phyloP scores from a whole-genome alignment of 2,888 invertebrate genomes.

The Ptychoptera contaminata region DNA sequence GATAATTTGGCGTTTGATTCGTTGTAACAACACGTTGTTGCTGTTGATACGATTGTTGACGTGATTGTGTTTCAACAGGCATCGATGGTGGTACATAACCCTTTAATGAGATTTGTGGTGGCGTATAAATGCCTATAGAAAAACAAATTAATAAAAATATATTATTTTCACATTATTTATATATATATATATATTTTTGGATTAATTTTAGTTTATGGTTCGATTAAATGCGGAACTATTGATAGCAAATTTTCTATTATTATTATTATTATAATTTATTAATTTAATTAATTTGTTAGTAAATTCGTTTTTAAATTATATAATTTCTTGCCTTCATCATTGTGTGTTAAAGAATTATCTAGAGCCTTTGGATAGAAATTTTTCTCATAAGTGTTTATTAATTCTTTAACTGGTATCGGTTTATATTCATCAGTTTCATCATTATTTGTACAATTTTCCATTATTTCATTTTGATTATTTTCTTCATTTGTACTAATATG shows the following conservation, averaged over 20 bases:
- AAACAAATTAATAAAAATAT: conserved; percentile 2
- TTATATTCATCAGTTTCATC: conserved; percentile 1
- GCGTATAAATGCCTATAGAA: conserved; percentile 24
- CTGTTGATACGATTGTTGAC: conserved; percentile 23
- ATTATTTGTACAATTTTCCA: background rate
- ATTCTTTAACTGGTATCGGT: conserved; percentile 13
- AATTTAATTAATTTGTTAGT: no score
- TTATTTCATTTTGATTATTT: background rate
- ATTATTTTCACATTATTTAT: background rate
- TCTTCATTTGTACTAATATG: background rate
- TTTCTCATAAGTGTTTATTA: conserved; percentile 46
- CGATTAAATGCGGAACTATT: no score
- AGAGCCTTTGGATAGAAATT: conserved; percentile 35
- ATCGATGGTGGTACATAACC: conserved; percentile 26
- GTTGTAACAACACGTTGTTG: conserved; percentile 8
- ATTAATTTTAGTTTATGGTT: no score
- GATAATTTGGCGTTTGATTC: background rate
- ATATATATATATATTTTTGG: no score
- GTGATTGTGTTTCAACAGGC: conserved; percentile 23
- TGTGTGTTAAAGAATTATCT: no score
- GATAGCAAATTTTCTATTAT: no score
- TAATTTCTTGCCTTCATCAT: no score
- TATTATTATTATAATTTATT: no score
- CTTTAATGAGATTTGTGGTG: conserved; percentile 26
- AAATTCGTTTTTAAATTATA: no score